Evolutionary conservation across 2,888 invertebrate species (phyloP).

Genomic region (Scelioninae gen. 2): DNA sequence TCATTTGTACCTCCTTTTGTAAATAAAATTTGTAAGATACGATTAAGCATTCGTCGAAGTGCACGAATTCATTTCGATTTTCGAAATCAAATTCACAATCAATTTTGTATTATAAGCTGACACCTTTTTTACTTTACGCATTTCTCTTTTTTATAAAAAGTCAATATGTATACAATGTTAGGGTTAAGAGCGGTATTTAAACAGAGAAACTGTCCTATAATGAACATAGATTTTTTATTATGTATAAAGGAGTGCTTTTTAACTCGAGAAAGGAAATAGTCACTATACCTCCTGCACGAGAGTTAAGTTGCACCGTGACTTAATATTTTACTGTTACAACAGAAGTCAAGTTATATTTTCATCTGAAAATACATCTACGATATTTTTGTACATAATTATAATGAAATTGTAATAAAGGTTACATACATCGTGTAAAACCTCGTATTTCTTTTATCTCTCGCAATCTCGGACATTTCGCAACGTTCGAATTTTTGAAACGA

Average conservation of each 20-base stretch:
- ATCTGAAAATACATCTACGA: slow-evolving; percentile 69
- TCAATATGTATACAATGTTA: slow-evolving; percentile 71
- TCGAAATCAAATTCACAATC: slow-evolving; percentile 62
- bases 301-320: slow-evolving; percentile 67
- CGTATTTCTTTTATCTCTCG: neutral
- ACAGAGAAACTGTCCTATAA: slow-evolving; percentile 65
- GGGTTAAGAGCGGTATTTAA: slow-evolving; percentile 66
- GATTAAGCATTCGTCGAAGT: slow-evolving; percentile 62
- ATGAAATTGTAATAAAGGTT: slow-evolving; percentile 69
- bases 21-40: slow-evolving; percentile 72
- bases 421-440: slow-evolving; percentile 55
- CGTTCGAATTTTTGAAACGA: no score
- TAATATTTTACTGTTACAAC: slow-evolving; percentile 66
- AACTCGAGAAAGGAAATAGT: slow-evolving; percentile 70
- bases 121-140: slow-evolving; percentile 53
- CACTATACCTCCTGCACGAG: slow-evolving; percentile 72
- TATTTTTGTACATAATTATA: slow-evolving; percentile 73
- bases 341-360: slow-evolving; percentile 69
- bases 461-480: no score
- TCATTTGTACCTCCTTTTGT: slow-evolving; percentile 69
- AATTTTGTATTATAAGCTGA: slow-evolving; percentile 69
- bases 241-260: slow-evolving; percentile 68
- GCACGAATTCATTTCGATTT: slow-evolving; percentile 61
- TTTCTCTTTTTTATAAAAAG: slow-evolving; percentile 66
- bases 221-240: slow-evolving; percentile 66